Percentiles rank a stretch among this genome's conserved stretches.
Evolutionary conservation across 2,888 invertebrate species (phyloP).

Genomic region (Fragum whitleyi): DNA sequence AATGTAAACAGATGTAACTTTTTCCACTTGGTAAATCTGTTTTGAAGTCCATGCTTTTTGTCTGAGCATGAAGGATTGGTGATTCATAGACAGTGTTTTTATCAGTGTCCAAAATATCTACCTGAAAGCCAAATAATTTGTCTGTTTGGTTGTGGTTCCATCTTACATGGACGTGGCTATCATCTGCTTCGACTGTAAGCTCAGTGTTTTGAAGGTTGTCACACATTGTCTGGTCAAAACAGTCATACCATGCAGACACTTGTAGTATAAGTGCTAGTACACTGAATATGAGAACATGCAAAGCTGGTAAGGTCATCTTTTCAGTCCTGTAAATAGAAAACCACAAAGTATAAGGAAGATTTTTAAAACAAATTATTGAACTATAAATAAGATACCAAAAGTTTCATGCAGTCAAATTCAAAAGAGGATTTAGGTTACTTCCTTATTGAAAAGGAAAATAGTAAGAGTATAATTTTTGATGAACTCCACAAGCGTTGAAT

Average conservation of each 20-base stretch:
- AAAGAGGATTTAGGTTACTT: no score
- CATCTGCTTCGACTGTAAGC: neutral
- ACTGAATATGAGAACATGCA: neutral
- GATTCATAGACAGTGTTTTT: constrained; percentile 33
- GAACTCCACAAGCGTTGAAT: no score
- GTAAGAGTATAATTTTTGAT: no score
- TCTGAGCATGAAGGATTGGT: constrained; percentile 40
- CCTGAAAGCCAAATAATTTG: constrained; percentile 42
- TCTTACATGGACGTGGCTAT: constrained; percentile 11
- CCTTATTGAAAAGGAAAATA: no score
- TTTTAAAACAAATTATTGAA: no score
- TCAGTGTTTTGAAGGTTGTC: neutral
- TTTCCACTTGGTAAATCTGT: constrained; percentile 36
- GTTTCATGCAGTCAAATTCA: no score
- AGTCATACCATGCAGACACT: neutral
- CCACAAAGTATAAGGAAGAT: no score
- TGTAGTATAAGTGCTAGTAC: neutral
- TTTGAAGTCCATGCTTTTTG: constrained; percentile 36
- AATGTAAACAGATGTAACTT: constrained; percentile 40
- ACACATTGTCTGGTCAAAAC: neutral
- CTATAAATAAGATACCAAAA: no score
- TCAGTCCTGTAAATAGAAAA: neutral
- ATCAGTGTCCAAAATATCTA: constrained; percentile 31
- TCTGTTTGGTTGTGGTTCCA: constrained; percentile 50
- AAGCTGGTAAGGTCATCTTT: neutral